These are phyloP conservation scores for Egretta garzetta DNA, from an alignment of 2,113 vertebrate genomes.

Conservation along the genomic window DNA sequence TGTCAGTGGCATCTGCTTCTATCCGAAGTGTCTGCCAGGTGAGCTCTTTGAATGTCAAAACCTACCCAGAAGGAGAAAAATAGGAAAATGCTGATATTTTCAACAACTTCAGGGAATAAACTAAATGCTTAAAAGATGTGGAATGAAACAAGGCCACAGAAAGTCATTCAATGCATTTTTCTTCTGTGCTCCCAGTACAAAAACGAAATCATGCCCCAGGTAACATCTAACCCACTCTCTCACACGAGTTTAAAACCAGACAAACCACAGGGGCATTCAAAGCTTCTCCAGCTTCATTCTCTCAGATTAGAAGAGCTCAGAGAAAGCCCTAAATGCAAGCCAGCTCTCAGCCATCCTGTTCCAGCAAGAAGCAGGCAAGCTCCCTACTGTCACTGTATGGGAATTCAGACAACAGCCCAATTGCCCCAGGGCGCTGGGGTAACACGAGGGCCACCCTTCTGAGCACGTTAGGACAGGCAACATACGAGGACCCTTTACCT, in stretches of 20 bases:
- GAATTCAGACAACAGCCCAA: not conserved
- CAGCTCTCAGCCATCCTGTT: not conserved
- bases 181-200: not conserved
- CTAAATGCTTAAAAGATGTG: not conserved
- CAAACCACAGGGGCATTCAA: not conserved
- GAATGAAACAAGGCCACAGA: not conserved
- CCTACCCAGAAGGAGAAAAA: conserved; percentile 74
- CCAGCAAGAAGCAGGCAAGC: not conserved
- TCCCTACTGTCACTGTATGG: not conserved
- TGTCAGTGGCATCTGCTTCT: conserved; percentile 93
- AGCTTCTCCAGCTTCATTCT: not conserved
- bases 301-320: not conserved
- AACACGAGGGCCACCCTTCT: too few relatives aligned
- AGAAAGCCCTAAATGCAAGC: not conserved
- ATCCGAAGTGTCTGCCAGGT: conserved; percentile 97
- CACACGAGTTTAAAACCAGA: not conserved
- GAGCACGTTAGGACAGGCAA: rapidly evolving
- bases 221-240: not conserved
- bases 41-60: conserved; percentile 97
- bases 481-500: conserved; percentile 75
- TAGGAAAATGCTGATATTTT: not conserved
- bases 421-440: not conserved
- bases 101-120: not conserved
- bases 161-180: rapidly evolving
- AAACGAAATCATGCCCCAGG: not conserved